phyloP scores from a whole-genome alignment of 2,797 vertebrate genomes.

The Pseudochirops corinnae region DNA sequence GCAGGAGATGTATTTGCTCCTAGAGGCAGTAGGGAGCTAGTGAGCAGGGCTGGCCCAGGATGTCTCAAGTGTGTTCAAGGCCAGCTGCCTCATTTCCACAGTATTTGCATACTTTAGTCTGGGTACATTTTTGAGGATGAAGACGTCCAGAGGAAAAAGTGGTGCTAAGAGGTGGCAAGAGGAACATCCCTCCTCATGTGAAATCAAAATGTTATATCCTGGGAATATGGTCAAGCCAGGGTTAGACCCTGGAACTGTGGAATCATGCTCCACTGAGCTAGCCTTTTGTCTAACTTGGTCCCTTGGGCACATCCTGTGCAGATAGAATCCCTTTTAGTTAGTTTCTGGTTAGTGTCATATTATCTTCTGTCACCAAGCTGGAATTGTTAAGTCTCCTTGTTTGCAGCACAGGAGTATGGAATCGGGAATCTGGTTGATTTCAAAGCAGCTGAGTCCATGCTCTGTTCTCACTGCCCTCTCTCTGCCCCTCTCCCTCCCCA shows the following conservation, averaged over 20 bases:
- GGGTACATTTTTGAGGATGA: not conserved
- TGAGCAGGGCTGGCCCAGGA: not conserved
- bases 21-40: not conserved
- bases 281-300: not conserved
- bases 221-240: not conserved
- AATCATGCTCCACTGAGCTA: not conserved
- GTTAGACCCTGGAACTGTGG: not conserved
- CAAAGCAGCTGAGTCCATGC: not conserved
- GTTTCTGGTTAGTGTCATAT: not conserved
- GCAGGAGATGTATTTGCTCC: not conserved
- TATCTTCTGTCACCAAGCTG: not conserved
- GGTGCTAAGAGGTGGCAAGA: not conserved
- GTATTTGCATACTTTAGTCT: not conserved
- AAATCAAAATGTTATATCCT: not conserved
- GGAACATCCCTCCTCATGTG: not conserved
- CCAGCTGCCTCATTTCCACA: not conserved
- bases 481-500: not conserved
- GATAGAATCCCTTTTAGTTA: not conserved
- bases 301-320: not conserved
- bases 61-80: not conserved
- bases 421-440: conserved; percentile 14
- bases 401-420: not conserved
- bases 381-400: conserved; percentile 19
- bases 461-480: not conserved
- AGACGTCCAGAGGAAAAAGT: not conserved